Evolutionary conservation across 1,140 invertebrate genomes (phyloP), one percentile per base, ranked within the genome.

Genomic region (Metaphire vulgaris): DNA sequence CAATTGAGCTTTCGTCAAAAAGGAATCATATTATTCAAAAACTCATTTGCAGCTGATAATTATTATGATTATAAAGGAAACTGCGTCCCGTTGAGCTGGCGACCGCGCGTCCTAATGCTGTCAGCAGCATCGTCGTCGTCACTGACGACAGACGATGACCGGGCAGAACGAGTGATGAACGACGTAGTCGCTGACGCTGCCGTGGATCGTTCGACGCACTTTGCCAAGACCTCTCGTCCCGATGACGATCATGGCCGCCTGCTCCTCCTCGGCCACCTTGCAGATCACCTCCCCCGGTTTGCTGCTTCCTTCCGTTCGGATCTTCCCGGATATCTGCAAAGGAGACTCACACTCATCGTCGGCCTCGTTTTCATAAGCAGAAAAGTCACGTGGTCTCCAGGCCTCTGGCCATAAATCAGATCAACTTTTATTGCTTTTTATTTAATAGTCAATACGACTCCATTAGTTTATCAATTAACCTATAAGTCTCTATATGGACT

Each of bases 171-270:
- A 33, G 33, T 75, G 74, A 33, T 75, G 74, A 1, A 75, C 16
- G 33, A 75, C 74, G 33, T 75, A 75, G 29, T 75, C 41, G 30
- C 74, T 75, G 33, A 75, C 74, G 33, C 74, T 75, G 28, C 74
- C 74, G 15, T 69, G 74, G 28, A 75, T 31, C 2, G 74, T 75
- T 34, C 74, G 65, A 26, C 65, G 66, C 21, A 75, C 15, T 26
- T n/a, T 75, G n/a, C 74, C 74, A 1, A 69, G 68, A 31, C 74
- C 65, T n/a, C 74, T 30, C 29, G 74, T 75, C 1, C 65, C 74
- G 21, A 75, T 69, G 2, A 75, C 68, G 56, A 75, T 69, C 66
- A 75, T 69, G 21, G 66, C 74, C 12, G 33, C 31, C 15, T 75
- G 6, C 21, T 75, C 74, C 6, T 69, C 74, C 41, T 69, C 32